Base-by-base conservation (phyloP, 1,140 invertebrate genomes). In the Leptopilina boulardi region DNA sequence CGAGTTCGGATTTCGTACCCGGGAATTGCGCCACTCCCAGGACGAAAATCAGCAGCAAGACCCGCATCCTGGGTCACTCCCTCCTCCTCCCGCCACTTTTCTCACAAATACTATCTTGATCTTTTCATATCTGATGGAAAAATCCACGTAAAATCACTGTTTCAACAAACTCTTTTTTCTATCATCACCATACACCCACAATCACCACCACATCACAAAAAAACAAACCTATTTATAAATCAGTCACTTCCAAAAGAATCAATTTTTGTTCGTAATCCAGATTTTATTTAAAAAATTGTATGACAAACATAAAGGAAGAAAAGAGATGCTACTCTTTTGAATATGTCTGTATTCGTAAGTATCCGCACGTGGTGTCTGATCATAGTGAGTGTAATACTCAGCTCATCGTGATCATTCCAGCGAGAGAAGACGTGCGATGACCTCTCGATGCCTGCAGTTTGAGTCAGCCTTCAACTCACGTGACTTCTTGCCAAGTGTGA, bases 1-100 rank as follows among this genome's bases (percentile, higher is more conserved):
- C 94, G 86, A 94, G 93, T 89, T 96, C 95, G 77, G 89, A 90
- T 80, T 87, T 82, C 77, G 85, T 84, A 80, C 84, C 84, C 76
- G 83, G 84, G 76, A 82, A 85, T 80, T 87, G 75, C 71, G 75
- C 84, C 83, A 84, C 84, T 81, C 86, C 83, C 82, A 89, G 86
- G 86, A 87, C 83, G 78, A 90, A 83, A 78, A 88, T 84, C 83
- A 88, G 82, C 82, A 86, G 85, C 85, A 87, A 75, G 80, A 77
- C 82, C 75, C 82, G 85, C 87, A 91, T 89, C 84, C 89, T 88
- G 88, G 89, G 87, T 83, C 82, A 80, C 81, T 77, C 70, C 82
- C 80, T 71, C 82, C 82, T 59, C 78, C 75, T 70, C 83, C 78
- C 78, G 11, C 80, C 80, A 70, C 78, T 81, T 73, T 80, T 81